These are phyloP conservation scores for Orthonyx spaldingii DNA, from an alignment of 2,113 vertebrate genomes.

Conservation along the genomic window DNA sequence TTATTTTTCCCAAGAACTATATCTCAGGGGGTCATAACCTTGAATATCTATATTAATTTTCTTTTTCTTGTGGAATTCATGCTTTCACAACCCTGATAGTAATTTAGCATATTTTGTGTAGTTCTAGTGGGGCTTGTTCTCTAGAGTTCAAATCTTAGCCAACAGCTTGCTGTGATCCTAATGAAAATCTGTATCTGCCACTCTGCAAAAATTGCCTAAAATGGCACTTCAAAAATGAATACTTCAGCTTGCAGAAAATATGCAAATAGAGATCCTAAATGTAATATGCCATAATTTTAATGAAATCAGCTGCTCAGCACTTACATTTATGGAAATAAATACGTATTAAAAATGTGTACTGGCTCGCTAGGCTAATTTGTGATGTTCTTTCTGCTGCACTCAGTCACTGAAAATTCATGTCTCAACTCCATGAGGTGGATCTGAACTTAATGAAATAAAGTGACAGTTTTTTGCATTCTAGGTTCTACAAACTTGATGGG, in stretches of 20 bases:
- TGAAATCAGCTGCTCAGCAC: constrained; percentile 60
- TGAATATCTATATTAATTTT: neutral
- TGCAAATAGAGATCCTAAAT: constrained; percentile 57
- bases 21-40: neutral
- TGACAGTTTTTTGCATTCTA: constrained; percentile 13
- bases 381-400: constrained; percentile 25
- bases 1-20: neutral
- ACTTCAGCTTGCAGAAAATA: constrained; percentile 59
- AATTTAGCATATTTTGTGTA: constrained; percentile 32
- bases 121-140: neutral
- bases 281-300: constrained; percentile 60
- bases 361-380: constrained; percentile 14
- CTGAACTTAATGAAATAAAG: constrained; percentile 55
- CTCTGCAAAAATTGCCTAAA: constrained; percentile 58
- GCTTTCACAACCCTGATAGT: neutral
- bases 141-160: constrained; percentile 8
- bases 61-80: neutral
- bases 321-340: constrained; percentile 64
- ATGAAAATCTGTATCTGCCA: constrained; percentile 59
- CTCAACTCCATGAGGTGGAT: constrained; percentile 24
- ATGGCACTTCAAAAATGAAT: constrained; percentile 63
- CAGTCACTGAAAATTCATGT: constrained; percentile 52
- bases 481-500: neutral
- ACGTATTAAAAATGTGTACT: constrained; percentile 17
- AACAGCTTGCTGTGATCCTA: constrained; percentile 34